These are phyloP conservation scores for Myotis pilosus DNA, from an alignment of 2,797 vertebrate genomes.

Conservation along the genomic window DNA sequence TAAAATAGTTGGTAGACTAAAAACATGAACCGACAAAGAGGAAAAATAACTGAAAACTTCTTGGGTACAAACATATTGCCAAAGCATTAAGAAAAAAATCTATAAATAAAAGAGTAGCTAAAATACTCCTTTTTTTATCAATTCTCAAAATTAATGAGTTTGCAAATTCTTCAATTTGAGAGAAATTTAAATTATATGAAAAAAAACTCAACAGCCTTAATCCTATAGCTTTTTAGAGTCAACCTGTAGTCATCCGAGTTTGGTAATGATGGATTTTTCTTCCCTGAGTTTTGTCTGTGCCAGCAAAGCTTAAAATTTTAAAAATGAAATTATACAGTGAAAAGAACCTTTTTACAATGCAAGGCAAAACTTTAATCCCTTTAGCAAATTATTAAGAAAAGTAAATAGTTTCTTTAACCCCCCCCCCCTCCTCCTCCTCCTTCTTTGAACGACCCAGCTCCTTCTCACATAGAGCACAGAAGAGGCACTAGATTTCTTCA, in stretches of 20 bases:
- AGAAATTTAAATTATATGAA: slow-evolving; percentile 53
- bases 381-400: background rate
- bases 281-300: slow-evolving; percentile 12
- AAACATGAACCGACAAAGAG: slow-evolving; percentile 10
- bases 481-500: background rate
- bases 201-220: slow-evolving; percentile 48
- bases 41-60: slow-evolving; percentile 39
- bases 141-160: slow-evolving; percentile 49
- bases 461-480: slow-evolving; percentile 8
- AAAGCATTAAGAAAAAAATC: background rate
- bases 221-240: slow-evolving; percentile 32
- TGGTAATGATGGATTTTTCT: slow-evolving; percentile 24
- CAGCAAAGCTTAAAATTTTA: slow-evolving; percentile 49
- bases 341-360: slow-evolving; percentile 1
- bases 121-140: slow-evolving; percentile 35
- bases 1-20: slow-evolving; percentile 23
- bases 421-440: too few relatives aligned
- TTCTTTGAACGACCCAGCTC: background rate
- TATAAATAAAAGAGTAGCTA: slow-evolving; percentile 27
- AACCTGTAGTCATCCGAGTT: slow-evolving; percentile 27
- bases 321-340: slow-evolving; percentile 51
- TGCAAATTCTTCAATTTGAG: slow-evolving; percentile 35
- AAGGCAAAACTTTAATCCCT: slow-evolving; percentile 34
- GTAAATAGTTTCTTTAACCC: slow-evolving; percentile 47
- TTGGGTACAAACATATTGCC: background rate